Evolutionary conservation across 2,888 invertebrate species (phyloP), one percentile per base, ranked within the genome.

Genomic region (Eristalis pertinax): DNA sequence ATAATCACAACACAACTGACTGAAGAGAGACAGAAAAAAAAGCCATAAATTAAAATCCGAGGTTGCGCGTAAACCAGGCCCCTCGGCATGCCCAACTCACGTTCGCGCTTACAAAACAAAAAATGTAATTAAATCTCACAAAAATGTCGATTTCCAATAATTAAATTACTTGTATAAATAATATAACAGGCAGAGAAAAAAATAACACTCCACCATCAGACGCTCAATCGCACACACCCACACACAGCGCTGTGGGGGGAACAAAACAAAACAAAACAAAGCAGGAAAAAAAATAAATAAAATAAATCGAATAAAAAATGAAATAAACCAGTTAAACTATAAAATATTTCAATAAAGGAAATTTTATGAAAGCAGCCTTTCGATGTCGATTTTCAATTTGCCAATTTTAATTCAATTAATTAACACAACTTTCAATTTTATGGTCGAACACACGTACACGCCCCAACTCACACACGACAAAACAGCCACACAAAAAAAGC

Each of bases 371-470:
- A 73, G 22, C 73, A 67, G 72, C 65, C 65, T 79, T 79, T 79
- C 79, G 73, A 79, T 22, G 60, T 67, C 65, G 72, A 65, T 67
- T 65, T 79, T 73, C 72, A 79, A 79, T 79, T 73, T 73, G 67
- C 72, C 79, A 73, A 79, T 79, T 79, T 73, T 72, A 79, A 79
- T 73, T 79, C 79, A 79, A 73, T 79, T 79, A 79, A 79, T 79
- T 79, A 79, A 79, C 73, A 79, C 72, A 79, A 73, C 73, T 79
- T 73, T 79, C 67, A 79, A 73, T 79, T 79, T 79, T 73, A 79
- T 79, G 73, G 79, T 73, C 79, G 60, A 43, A 15, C 60, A 60
- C 26, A 32, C n/a, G n/a, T 32, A 72, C 43, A 60, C 41, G 38
- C 56, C 50, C 69, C 69, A 19, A 8, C 50, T 50, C 50, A 26